Conservation (phyloP, 1,140 invertebrate genomes). For the Ips nitidus region DNA sequence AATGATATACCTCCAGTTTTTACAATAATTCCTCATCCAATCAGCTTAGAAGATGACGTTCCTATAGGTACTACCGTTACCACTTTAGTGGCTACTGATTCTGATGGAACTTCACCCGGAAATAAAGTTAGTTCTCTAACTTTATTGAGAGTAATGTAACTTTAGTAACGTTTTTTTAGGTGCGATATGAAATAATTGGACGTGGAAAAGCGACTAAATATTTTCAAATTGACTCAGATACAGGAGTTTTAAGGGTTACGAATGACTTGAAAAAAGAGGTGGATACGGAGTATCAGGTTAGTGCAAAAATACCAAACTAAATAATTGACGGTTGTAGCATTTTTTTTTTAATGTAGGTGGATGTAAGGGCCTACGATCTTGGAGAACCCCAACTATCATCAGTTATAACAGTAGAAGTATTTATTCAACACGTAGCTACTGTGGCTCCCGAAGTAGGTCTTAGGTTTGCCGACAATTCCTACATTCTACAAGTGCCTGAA, state of each 20-base stretch:
- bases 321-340: conserved; percentile 6
- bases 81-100: conserved; percentile 75
- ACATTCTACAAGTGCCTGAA: conserved; percentile 78
- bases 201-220: conserved; percentile 77
- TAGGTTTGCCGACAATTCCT: conserved; percentile 80
- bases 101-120: conserved; percentile 78
- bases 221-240: conserved; percentile 84
- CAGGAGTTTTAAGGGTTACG: conserved; percentile 72
- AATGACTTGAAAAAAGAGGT: conserved; percentile 83
- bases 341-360: conserved; percentile 58
- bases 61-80: conserved; percentile 78
- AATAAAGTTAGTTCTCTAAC: conserved; percentile 63
- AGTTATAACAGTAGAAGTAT: conserved; percentile 76
- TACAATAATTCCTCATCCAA: conserved; percentile 73
- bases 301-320: background rate
- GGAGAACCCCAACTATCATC: conserved; percentile 82
- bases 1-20: conserved; percentile 87
- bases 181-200: conserved; percentile 79
- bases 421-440: conserved; percentile 75
- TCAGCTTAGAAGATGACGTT: conserved; percentile 80
- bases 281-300: conserved; percentile 80
- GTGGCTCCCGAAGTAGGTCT: conserved; percentile 69
- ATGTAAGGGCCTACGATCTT: conserved; percentile 83
- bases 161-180: conserved; percentile 30
- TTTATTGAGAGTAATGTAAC: background rate